Percentiles rank a stretch among this genome's conserved stretches.
Conservation (phyloP, 2,888 invertebrate species). For the Heliconius ethilla region DNA sequence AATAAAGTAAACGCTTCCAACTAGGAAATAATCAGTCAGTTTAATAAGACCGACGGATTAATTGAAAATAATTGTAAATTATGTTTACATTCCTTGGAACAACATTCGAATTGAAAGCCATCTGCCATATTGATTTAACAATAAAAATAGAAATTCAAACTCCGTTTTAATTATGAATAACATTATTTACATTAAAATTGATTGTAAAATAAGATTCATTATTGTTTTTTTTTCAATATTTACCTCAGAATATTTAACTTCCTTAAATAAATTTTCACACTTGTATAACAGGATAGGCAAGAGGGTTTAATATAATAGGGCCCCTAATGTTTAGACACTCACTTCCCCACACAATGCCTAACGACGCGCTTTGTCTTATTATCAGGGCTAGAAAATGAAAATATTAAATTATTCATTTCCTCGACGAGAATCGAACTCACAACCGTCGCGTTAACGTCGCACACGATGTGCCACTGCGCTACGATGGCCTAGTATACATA, state of each 20-base stretch:
- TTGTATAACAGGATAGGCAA: no score
- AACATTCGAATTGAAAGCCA: neutral
- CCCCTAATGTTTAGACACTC: neutral
- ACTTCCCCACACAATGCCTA: neutral
- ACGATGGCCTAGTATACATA: neutral
- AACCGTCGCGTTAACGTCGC: neutral
- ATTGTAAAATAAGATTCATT: neutral
- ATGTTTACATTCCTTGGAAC: neutral
- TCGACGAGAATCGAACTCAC: neutral
- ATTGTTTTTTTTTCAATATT: neutral
- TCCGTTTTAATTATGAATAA: neutral
- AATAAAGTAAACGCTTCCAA: no score
- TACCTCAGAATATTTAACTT: neutral
- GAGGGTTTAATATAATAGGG: no score
- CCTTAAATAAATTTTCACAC: neutral
- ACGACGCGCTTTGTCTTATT: neutral
- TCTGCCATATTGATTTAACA: neutral
- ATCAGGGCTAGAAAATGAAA: neutral
- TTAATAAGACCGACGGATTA: no score
- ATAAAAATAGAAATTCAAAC: neutral
- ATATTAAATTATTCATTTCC: neutral
- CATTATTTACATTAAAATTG: neutral
- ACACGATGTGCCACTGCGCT: neutral
- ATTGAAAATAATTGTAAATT: no score
- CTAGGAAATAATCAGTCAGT: no score